Conservation (phyloP, 23 tunicate species). For the Ciona savignyi region DNA sequence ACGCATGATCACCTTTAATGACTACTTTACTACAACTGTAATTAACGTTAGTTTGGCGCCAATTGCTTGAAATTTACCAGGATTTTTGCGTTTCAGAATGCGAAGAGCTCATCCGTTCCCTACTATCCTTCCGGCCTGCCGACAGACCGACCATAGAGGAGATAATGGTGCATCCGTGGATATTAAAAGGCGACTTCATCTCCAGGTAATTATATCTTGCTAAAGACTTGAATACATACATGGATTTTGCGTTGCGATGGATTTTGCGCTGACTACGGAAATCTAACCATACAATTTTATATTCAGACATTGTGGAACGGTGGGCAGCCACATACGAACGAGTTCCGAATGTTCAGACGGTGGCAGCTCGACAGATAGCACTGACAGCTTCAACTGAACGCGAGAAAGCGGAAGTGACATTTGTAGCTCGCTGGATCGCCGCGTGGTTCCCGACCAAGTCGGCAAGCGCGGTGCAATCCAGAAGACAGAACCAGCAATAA, state of each 20-base stretch:
- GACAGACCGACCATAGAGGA: slow-evolving; percentile 82
- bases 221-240: too few relatives aligned
- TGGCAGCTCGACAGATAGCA: slow-evolving; percentile 62
- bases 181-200: slow-evolving; percentile 82
- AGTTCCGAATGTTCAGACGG: slow-evolving; percentile 93
- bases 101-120: slow-evolving; percentile 55
- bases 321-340: slow-evolving; percentile 64
- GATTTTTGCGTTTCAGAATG: slow-evolving; percentile 74
- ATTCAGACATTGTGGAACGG: slow-evolving; percentile 88
- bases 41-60: too few relatives aligned
- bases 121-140: slow-evolving; percentile 64
- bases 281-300: too few relatives aligned
- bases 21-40: too few relatives aligned
- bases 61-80: too few relatives aligned
- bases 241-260: too few relatives aligned
- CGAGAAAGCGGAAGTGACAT: background rate
- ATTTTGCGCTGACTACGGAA: too few relatives aligned
- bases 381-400: slow-evolving; percentile 34
- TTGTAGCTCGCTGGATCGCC: background rate
- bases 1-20: too few relatives aligned
- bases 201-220: slow-evolving; percentile 66
- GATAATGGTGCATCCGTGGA: slow-evolving; percentile 93
- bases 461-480: slow-evolving; percentile 2
- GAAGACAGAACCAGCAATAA: too few relatives aligned
- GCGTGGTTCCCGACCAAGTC: background rate